phyloP scores from a whole-genome alignment of 2,113 vertebrate species.

The Tretioscincus oriximinensis region DNA sequence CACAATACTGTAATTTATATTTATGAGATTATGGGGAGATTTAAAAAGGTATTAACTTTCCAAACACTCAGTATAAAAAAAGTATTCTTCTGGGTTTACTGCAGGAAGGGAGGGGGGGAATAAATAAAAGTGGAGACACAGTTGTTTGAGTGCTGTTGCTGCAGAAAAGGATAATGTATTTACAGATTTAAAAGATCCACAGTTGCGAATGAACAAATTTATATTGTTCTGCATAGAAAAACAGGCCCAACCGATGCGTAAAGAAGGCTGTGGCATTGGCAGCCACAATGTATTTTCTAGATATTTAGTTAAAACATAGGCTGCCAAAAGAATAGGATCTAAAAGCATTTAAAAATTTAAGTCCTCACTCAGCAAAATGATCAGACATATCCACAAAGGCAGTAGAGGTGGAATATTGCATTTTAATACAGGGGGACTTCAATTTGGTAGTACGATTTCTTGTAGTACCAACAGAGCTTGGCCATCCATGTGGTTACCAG shows the following conservation, averaged over 20 bases:
- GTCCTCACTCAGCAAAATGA: not conserved
- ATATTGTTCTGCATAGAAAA: not conserved
- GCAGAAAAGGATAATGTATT: not conserved
- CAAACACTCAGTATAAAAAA: not conserved
- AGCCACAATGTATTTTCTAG: not conserved
- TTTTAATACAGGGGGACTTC: not conserved
- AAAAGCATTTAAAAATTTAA: not conserved
- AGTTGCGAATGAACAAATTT: too few species aligned
- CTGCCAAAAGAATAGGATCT: not conserved
- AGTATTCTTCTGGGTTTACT: constrained; percentile 8
- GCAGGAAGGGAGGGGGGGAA: constrained; percentile 9
- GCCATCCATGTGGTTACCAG: too few species aligned
- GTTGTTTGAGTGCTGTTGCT: not conserved
- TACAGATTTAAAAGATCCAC: not conserved
- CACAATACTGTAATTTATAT: constrained; percentile 56
- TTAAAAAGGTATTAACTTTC: constrained; percentile 32
- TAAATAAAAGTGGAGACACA: not conserved
- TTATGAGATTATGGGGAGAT: constrained; percentile 60
- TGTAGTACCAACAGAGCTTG: too few species aligned
- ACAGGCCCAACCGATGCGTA: not conserved
- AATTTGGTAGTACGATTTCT: too few species aligned
- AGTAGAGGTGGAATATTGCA: not conserved
- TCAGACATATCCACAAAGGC: not conserved
- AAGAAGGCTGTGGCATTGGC: not conserved
- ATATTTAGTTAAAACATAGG: not conserved